Evolutionary conservation across 2,797 vertebrate species (phyloP), one percentile per base, ranked within the genome.

Genomic region (Myotis planiceps): DNA sequence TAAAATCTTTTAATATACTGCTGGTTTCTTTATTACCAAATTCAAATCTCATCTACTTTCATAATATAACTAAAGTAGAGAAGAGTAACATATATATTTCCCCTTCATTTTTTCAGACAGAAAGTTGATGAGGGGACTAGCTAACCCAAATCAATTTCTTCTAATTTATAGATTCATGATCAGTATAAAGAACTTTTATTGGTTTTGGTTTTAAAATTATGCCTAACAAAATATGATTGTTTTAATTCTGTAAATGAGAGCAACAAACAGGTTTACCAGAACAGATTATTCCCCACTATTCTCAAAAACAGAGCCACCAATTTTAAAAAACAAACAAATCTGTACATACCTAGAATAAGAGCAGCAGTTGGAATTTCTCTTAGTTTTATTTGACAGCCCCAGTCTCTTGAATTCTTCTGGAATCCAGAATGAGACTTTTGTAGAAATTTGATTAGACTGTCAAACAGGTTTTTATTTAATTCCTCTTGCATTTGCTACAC

Each of bases 361-460:
- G 99, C 99, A 19, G 99, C 99, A 29, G 99, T 98, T 92, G 99
- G 99, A 94, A 99, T 99, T 98, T 99, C 99, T 94, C 97, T 99
- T 94, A 98, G 99, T 92, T 99, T 99, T 99, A 99, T 99, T 85
- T 90, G 98, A 92, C 97, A 99, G 5, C 98, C 97, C 99, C 99
- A 99, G 97, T 99, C 98, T 93, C 97, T 97, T 83, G 97, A 98
- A 95, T 98, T 98, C 79, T 98, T 98, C 51, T 97, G 98, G 95
- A 98, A 98, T 18, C 97, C 97, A 68, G 97, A 98, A n/a, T 99
- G 98, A 84, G 98, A 99, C 58, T 98, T 99, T 78, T 98, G 99
- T 80, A 99, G 98, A 98, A 99, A 99, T 95, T 98, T 98, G 95
- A 99, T 92, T 87, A 99, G 97, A 74, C 97, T 99, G 97, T 99